These are phyloP conservation scores for Pyrrhosoma nymphula DNA, from an alignment of 2,888 invertebrate species.

Conservation along the genomic window DNA sequence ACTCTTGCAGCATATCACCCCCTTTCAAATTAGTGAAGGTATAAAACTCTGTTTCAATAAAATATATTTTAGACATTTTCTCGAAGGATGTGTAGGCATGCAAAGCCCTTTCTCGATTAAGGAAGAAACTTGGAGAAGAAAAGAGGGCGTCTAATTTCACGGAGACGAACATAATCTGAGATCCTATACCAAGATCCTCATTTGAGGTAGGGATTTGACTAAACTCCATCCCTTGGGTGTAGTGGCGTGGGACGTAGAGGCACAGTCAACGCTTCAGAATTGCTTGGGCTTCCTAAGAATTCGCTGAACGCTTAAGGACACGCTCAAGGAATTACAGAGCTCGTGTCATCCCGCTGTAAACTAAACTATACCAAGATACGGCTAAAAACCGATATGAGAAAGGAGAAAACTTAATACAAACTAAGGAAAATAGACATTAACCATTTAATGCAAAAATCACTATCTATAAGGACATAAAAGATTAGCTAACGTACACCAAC, in stretches of 20 bases:
- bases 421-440: too few species aligned
- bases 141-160: not conserved
- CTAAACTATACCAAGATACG: not conserved
- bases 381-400: not conserved
- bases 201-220: slow-evolving; percentile 34
- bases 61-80: not conserved
- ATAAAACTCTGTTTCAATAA: not conserved
- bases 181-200: not conserved
- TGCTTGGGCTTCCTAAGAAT: not conserved
- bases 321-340: not conserved
- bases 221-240: not conserved
- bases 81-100: not conserved
- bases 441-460: too few species aligned
- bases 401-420: too few species aligned
- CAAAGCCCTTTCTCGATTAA: not conserved
- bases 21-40: too few species aligned
- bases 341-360: not conserved
- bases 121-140: not conserved
- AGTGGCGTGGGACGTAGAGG: too few species aligned
- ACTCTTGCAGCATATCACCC: too few species aligned
- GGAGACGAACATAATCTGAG: slow-evolving; percentile 20
- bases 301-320: not conserved
- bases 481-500: too few species aligned
- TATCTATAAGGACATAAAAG: too few species aligned
- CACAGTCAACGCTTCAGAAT: not conserved